Base-by-base conservation (phyloP, 2,888 invertebrate species). In the Plebejus argus region DNA sequence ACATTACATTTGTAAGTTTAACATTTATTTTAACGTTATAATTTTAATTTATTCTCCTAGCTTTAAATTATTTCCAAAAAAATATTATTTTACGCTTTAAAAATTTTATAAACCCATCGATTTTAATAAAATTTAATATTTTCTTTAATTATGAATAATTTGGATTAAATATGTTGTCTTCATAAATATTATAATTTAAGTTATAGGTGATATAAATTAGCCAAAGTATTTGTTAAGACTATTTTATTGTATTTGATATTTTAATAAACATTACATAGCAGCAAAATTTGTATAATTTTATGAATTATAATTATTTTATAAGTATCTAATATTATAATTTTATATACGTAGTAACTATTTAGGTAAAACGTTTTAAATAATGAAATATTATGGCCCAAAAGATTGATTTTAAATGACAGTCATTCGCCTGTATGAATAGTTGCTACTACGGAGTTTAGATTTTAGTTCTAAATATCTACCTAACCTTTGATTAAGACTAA, bases 201-300 rank as follows among this genome's bases (percentile, higher is more conserved):
- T 61, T 4, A 66, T 33, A 66, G 28, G 66, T 66, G 28, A 66
- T 66, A 66, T 66, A 28, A 66, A 28, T 66, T 45, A 66, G 28
- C 66, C 66, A 66, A 66, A 66, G 28, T 28, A 66, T 66, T 28
- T 18, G 66, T 66, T 66, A 66, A 66, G 28, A 66, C 15, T 66
- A 28, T 5, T 66, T 6, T 28, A 15, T 15, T 66, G 66, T 66
- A 66, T 66, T 66, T 66, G 28, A 66, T 33, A 66, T 28, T 2
- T 2, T 2, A n/a, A n/a, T n/a, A n/a, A n/a, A n/a, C n/a, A n/a
- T n/a, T n/a, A n/a, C n/a, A n/a, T n/a, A n/a, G n/a, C n/a, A n/a
- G n/a, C n/a, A n/a, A n/a, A n/a, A n/a, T n/a, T n/a, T n/a, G n/a
- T n/a, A n/a, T n/a, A n/a, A n/a, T n/a, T n/a, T n/a, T n/a, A n/a